Evolutionary conservation across 2,113 vertebrate genomes (phyloP).

Genomic region (Marmota monax): DNA sequence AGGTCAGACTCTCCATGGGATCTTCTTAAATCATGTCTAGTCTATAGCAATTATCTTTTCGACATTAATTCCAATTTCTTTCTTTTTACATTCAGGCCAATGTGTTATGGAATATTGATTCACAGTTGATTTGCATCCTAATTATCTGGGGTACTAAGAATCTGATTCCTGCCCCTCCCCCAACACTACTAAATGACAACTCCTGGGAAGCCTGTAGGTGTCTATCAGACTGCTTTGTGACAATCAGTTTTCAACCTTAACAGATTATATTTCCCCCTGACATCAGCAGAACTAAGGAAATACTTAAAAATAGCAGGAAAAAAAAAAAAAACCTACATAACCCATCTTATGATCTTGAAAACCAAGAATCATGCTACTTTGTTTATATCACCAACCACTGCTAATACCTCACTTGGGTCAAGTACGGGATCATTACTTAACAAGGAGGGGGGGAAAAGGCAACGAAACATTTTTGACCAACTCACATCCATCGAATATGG

Average conservation of each 20-base stretch:
- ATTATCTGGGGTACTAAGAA: not conserved
- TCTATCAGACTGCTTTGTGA: rapidly evolving
- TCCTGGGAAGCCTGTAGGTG: not conserved
- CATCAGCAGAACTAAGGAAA: not conserved
- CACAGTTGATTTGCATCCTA: not conserved
- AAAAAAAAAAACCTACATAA: not conserved
- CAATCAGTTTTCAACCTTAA: not conserved
- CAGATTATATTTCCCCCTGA: not conserved
- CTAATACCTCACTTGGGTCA: not conserved
- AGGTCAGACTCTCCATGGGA: not conserved
- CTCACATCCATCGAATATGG: slow-evolving; percentile 95
- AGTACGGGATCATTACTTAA: not conserved
- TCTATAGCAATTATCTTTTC: not conserved
- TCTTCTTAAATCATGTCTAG: not conserved
- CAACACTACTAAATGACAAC: not conserved
- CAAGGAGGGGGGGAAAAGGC: rapidly evolving
- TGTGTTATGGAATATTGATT: not conserved
- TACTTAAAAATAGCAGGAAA: not conserved
- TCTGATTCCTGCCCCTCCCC: not conserved
- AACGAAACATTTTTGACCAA: slow-evolving; percentile 46
- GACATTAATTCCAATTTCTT: not conserved
- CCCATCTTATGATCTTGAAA: not conserved
- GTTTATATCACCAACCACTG: not conserved
- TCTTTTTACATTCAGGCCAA: not conserved
- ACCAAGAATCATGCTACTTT: not conserved